Evolutionary conservation across 2,888 invertebrate species (phyloP), one percentile per base, ranked within the genome.

Genomic region (Eristalis intricaria): DNA sequence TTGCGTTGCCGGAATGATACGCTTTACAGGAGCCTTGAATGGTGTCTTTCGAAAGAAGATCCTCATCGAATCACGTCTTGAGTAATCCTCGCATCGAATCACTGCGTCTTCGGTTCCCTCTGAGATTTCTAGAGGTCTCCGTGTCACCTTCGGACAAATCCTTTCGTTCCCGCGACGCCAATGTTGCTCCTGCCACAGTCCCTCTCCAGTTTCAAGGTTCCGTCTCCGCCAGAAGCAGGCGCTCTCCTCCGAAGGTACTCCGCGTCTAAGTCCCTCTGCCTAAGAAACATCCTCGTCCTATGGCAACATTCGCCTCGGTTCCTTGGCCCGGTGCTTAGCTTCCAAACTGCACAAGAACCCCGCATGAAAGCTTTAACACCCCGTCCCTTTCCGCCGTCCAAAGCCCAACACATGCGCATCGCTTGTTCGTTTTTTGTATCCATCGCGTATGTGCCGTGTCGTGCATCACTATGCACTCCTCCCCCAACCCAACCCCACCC

Each of bases 381-480:
- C 60, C 4, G 4, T 11, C 60, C 13, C 60, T 11, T 4, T 10
- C 13, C 5, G 23, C 23, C n/a, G 43, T 35, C 38, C 3, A 0
- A 19, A 13, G 26, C 2, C 73, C 65, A 82, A 86, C 77, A 74
- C 85, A 83, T 86, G 82, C 86, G 86, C 86, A 79, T 70, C 71
- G 15, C 50, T 75, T 75, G 26, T 73, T 76, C 73, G 29, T 29
- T 74, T 63, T 73, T 69, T 81, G 64, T 70, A 78, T 75, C 75
- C 50, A 71, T 68, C 5, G 35, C 23, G 19, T 56, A 78, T 63
- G 13, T 69, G 58, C 61, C 38, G 38, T 13, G 11, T 60, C 71
- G 71, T 87, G 87, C 84, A 87, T 76, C 70, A 84, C 71, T 76
- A 80, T 84, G 84, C 87, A 87, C 68, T 60, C 40, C 60, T 50